phyloP scores from a whole-genome alignment of 1,140 invertebrate genomes.

The Spodoptera frugiperda region DNA sequence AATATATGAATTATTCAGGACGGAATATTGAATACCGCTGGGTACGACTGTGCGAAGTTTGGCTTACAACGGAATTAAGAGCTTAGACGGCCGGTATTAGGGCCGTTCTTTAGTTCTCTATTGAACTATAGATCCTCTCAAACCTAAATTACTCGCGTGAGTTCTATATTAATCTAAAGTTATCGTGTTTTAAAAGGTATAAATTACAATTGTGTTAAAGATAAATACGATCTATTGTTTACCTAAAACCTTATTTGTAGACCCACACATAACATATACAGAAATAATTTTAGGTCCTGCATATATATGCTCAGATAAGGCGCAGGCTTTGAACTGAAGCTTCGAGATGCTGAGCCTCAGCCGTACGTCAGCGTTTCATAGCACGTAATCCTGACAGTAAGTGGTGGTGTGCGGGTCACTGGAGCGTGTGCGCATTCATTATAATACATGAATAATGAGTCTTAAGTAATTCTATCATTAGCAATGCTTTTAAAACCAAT shows the following conservation, averaged over 20 bases:
- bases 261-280: no score
- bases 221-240: no score
- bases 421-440: not conserved
- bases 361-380: no score
- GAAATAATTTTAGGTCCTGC: no score
- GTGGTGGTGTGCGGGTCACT: not conserved
- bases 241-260: no score
- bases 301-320: no score
- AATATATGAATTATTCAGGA: constrained; percentile 43
- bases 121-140: not conserved
- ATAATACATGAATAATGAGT: constrained; percentile 17
- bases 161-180: not conserved
- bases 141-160: not conserved
- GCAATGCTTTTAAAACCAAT: no score
- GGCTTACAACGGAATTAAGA: constrained; percentile 24
- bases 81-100: constrained; percentile 6
- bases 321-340: no score
- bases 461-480: not conserved
- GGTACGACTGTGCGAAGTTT: not conserved
- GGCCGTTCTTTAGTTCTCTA: constrained; percentile 5
- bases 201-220: no score
- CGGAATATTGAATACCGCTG: constrained; percentile 42
- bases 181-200: no score
- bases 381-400: not conserved
- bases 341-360: no score